A percentile compares a stretch with the other conserved stretches of the same genome.
Evolutionary conservation across 2,113 vertebrate genomes (phyloP).

Genomic region (Phodopus roborovskii): DNA sequence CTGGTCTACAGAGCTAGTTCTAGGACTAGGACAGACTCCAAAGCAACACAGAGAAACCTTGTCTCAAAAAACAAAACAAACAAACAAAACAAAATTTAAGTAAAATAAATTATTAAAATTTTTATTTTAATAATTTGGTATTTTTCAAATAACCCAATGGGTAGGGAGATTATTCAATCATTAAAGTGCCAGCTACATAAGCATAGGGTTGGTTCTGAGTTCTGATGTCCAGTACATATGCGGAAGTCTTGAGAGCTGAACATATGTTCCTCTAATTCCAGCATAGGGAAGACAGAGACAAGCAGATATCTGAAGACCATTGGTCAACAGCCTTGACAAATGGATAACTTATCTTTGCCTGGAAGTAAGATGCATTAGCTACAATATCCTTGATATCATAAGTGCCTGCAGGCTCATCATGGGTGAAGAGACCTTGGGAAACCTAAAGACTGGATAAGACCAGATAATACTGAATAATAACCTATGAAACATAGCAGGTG

Average conservation of each 20-base stretch:
- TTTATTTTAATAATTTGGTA: neutral
- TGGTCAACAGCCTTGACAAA: neutral
- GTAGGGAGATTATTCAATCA: neutral
- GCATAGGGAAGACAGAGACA: neutral
- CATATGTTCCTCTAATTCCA: neutral
- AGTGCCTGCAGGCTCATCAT: neutral
- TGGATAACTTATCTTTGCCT: neutral
- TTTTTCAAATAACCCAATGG: neutral
- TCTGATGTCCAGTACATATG: too few species aligned
- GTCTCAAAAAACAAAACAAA: too few species aligned
- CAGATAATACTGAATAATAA: neutral
- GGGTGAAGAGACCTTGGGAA: neutral
- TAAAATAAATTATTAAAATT: neutral
- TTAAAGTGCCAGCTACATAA: neutral
- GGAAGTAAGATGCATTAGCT: neutral
- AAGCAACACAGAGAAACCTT: too few species aligned
- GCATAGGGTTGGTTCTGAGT: neutral
- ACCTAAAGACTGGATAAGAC: neutral
- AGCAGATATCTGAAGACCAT: too few species aligned
- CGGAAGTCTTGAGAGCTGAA: neutral
- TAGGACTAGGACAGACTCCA: too few species aligned
- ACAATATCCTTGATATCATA: neutral
- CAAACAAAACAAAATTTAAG: neutral
- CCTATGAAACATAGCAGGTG: neutral
- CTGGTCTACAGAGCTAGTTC: too few species aligned